Conservation (phyloP, 1,140 invertebrate genomes). For the Ooceraea biroi region DNA sequence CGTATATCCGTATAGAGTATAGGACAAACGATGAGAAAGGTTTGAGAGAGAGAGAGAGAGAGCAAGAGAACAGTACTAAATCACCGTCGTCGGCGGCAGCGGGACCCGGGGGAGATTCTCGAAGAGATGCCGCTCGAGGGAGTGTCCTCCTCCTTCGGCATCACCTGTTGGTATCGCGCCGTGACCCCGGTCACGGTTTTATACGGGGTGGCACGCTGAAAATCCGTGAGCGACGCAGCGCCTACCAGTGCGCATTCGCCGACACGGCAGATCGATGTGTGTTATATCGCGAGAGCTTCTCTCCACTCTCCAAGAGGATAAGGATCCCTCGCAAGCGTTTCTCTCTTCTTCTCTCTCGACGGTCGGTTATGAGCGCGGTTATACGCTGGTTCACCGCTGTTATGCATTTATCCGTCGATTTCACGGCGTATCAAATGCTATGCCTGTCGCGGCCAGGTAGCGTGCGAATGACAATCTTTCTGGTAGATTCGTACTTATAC, state of each 20-base stretch:
- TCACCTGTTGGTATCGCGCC: slow-evolving; percentile 83
- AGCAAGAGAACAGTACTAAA: slow-evolving; percentile 51
- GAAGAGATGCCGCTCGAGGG: slow-evolving; percentile 74
- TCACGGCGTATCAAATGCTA: slow-evolving; percentile 25
- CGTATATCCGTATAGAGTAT: background rate
- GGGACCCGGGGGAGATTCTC: slow-evolving; percentile 67
- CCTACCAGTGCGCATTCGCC: slow-evolving; percentile 72
- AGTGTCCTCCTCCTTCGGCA: slow-evolving; percentile 78
- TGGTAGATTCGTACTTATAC: background rate
- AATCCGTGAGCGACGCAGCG: slow-evolving; percentile 49
- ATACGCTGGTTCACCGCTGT: background rate
- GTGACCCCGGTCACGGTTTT: slow-evolving; percentile 74
- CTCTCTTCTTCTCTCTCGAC: slow-evolving; percentile 42
- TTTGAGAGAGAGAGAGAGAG: slow-evolving; percentile 1
- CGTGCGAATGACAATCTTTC: slow-evolving; percentile 37
- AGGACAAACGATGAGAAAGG: slow-evolving; percentile 24
- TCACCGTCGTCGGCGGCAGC: slow-evolving; percentile 58
- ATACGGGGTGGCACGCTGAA: slow-evolving; percentile 66
- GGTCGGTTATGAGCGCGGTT: slow-evolving; percentile 35
- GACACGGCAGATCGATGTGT: slow-evolving; percentile 79
- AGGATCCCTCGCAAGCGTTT: slow-evolving; percentile 27
- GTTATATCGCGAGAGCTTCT: slow-evolving; percentile 70
- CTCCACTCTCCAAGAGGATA: slow-evolving; percentile 45
- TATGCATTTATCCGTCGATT: slow-evolving; percentile 61
- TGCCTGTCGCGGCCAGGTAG: slow-evolving; percentile 30